Evolutionary conservation across 2,113 vertebrate genomes (phyloP).

Genomic region (Garra rufa): DNA sequence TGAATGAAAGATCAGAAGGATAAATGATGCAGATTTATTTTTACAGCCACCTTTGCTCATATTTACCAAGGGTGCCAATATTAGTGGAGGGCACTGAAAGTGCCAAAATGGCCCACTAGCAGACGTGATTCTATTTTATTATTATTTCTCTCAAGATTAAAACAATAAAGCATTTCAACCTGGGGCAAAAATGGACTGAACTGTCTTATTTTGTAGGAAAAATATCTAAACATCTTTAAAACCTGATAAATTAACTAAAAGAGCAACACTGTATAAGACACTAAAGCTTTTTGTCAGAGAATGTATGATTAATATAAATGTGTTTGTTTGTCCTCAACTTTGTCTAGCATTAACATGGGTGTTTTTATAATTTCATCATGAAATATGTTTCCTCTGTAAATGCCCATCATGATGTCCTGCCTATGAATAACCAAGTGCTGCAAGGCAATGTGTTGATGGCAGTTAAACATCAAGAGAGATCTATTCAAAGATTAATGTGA

Average conservation of each 20-base stretch:
- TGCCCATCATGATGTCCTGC: not conserved
- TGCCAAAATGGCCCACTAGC: not conserved
- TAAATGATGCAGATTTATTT: too few species aligned
- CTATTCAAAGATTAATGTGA: constrained; percentile 42
- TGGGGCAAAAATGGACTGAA: not conserved
- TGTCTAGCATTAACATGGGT: not conserved
- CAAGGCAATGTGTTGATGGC: constrained; percentile 37
- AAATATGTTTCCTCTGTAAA: not conserved
- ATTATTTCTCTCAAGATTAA: not conserved
- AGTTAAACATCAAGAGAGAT: constrained; percentile 46
- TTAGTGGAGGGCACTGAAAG: too few species aligned
- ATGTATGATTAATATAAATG: too few species aligned
- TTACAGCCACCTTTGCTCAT: too few species aligned
- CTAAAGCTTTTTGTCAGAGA: too few species aligned
- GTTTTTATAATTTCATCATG: not conserved
- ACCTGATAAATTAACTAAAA: not conserved
- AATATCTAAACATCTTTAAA: not conserved
- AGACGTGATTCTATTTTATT: not conserved
- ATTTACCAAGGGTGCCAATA: too few species aligned
- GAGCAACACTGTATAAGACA: not conserved
- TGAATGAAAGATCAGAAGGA: too few species aligned
- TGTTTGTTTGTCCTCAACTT: too few species aligned
- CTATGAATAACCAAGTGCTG: not conserved
- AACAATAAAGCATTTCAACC: not conserved
- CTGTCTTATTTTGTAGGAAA: not conserved